A percentile compares a stretch with the other conserved stretches of the same genome.
phyloP scores from a whole-genome alignment of 2,888 invertebrate genomes.

The Coelinius sp. region DNA sequence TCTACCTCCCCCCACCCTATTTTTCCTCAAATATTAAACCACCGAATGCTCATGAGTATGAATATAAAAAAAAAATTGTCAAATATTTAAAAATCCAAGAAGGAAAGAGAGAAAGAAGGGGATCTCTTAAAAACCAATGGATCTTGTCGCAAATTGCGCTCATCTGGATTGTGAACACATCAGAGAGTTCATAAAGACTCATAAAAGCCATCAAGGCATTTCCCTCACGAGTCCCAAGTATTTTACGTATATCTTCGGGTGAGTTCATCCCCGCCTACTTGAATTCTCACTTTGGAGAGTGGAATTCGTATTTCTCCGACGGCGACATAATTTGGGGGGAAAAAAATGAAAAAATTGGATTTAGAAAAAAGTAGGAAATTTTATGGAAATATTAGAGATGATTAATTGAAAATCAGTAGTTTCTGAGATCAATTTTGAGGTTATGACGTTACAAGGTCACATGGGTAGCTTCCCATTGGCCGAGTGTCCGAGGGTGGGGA shows the following conservation, averaged over 20 bases:
- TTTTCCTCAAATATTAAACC: too few relatives aligned
- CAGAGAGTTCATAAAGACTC: conserved; percentile 31
- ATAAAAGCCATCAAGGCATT: conserved; percentile 32
- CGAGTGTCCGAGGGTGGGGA: too few relatives aligned
- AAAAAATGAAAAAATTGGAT: conserved; percentile 27
- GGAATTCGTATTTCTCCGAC: conserved; percentile 22
- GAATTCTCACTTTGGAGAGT: not conserved
- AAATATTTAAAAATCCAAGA: too few relatives aligned
- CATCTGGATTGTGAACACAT: not conserved
- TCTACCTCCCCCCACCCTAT: conserved; percentile 42
- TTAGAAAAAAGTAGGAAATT: not conserved
- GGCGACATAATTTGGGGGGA: conserved; percentile 51
- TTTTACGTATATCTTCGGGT: conserved; percentile 19
- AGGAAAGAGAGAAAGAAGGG: too few relatives aligned
- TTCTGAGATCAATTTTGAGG: too few relatives aligned
- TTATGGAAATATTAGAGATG: conserved; percentile 12
- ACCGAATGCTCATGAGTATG: not conserved
- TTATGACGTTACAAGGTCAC: too few relatives aligned
- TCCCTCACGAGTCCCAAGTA: conserved; percentile 22
- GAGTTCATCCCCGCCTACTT: conserved; percentile 10
- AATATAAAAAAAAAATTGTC: not conserved
- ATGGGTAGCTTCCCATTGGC: too few relatives aligned
- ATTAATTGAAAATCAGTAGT: too few relatives aligned
- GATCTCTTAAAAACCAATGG: not conserved
- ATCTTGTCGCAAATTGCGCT: conserved; percentile 10